Conservation (phyloP, 1,140 invertebrate species). For the Sycobia sp. region DNA sequence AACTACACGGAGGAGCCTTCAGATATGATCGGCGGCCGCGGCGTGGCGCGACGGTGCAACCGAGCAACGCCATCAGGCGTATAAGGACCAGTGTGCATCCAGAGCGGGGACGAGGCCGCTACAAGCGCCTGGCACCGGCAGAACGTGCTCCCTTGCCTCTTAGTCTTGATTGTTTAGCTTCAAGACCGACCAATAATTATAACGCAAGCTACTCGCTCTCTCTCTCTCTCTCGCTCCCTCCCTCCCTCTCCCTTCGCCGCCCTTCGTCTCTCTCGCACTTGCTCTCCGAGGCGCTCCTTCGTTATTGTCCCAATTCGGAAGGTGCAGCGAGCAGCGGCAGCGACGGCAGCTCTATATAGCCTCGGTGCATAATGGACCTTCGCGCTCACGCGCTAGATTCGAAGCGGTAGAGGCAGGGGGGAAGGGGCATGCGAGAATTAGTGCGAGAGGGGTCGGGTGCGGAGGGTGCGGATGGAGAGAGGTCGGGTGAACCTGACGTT, state of each 20-base stretch:
- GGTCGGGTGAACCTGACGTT: conserved; percentile 57
- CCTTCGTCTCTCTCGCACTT: too few relatives aligned
- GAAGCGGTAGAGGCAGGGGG: too few relatives aligned
- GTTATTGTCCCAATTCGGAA: conserved; percentile 54
- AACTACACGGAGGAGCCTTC: too few relatives aligned
- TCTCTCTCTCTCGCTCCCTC: too few relatives aligned
- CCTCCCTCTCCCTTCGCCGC: too few relatives aligned
- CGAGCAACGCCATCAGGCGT: background rate
- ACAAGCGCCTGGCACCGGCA: background rate
- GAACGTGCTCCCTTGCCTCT: background rate
- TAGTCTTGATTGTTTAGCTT: conserved; percentile 30
- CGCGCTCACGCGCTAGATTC: conserved; percentile 13
- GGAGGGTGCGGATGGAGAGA: conserved; percentile 41
- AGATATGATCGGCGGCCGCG: too few relatives aligned
- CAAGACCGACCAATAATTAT: conserved; percentile 50
- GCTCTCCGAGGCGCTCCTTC: conserved; percentile 38
- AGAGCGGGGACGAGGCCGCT: background rate
- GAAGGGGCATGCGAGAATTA: too few relatives aligned
- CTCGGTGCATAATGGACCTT: conserved; percentile 19
- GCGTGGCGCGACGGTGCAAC: too few relatives aligned
- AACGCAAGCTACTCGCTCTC: too few relatives aligned
- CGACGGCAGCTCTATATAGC: background rate
- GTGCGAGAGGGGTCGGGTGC: background rate
- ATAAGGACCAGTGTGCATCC: background rate
- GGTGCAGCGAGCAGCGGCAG: background rate